phyloP scores from a whole-genome alignment of 2,888 invertebrate genomes.

The Tipula helvola region DNA sequence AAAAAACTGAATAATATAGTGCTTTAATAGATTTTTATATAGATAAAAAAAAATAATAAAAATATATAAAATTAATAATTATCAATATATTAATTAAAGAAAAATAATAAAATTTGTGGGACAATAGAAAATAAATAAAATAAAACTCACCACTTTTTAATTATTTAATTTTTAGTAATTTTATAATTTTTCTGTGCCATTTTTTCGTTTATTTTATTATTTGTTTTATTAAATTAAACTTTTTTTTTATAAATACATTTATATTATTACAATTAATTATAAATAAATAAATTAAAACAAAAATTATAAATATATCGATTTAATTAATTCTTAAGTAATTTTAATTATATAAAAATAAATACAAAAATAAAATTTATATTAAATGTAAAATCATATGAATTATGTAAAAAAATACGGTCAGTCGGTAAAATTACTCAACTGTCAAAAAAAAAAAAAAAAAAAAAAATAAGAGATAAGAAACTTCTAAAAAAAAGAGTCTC shows the following conservation, averaged over 20 bases:
- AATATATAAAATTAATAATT: slow-evolving; percentile 7
- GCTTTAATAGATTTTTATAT: slow-evolving; percentile 10
- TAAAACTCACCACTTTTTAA: not conserved
- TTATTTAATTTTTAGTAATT: not conserved
- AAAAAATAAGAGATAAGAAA: not conserved
- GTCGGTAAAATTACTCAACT: not conserved
- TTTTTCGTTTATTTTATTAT: not conserved
- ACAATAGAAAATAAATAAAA: slow-evolving; percentile 4
- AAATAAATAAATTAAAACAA: slow-evolving; percentile 4
- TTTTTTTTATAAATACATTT: not conserved
- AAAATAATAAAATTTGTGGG: not conserved
- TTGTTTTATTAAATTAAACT: not conserved
- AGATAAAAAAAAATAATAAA: slow-evolving; percentile 6
- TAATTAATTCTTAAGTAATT: not conserved
- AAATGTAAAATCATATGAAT: not conserved
- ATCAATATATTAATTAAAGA: slow-evolving; percentile 4
- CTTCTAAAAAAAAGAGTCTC: not conserved
- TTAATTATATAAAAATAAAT: not conserved
- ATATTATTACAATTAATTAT: not conserved
- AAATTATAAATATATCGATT: not conserved
- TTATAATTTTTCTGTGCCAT: not conserved
- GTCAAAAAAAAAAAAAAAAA: not conserved
- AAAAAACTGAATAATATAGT: slow-evolving; percentile 1
- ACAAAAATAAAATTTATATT: not conserved
- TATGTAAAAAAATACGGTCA: not conserved